phyloP scores from a whole-genome alignment of 2,797 vertebrate species.

The Coluber constrictor region DNA sequence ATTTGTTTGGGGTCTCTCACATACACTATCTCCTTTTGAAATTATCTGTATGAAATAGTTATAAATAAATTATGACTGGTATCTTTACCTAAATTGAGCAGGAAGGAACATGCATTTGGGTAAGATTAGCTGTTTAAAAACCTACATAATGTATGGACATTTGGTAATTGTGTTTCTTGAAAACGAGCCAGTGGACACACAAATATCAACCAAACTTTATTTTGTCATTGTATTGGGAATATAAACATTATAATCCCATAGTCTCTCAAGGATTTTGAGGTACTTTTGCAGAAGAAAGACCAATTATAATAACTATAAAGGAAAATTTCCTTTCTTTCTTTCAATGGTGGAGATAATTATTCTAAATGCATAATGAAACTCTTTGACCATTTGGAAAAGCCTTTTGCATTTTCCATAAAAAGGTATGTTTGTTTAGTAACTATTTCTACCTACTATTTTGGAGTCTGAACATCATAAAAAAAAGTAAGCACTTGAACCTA shows the following conservation, averaged over 20 bases:
- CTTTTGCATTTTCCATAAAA: background rate
- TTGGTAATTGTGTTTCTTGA: background rate
- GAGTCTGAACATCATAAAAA: background rate
- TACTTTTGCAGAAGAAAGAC: background rate
- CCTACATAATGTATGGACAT: background rate
- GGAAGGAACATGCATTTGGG: background rate
- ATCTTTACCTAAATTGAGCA: background rate
- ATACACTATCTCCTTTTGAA: background rate
- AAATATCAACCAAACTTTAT: background rate
- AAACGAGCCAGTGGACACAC: background rate
- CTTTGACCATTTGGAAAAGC: background rate
- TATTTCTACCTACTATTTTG: background rate
- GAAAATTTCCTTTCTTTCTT: background rate
- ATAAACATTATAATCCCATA: background rate
- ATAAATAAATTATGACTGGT: background rate
- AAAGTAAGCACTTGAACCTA: background rate
- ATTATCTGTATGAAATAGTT: background rate
- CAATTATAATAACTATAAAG: background rate
- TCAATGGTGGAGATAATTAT: background rate
- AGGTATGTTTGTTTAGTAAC: background rate
- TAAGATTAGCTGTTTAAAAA: background rate
- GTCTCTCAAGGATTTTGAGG: background rate
- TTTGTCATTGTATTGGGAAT: background rate
- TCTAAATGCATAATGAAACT: background rate
- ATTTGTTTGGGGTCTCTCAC: background rate